Base-by-base conservation (phyloP, 2,113 vertebrate species). In the Zosterops lateralis region DNA sequence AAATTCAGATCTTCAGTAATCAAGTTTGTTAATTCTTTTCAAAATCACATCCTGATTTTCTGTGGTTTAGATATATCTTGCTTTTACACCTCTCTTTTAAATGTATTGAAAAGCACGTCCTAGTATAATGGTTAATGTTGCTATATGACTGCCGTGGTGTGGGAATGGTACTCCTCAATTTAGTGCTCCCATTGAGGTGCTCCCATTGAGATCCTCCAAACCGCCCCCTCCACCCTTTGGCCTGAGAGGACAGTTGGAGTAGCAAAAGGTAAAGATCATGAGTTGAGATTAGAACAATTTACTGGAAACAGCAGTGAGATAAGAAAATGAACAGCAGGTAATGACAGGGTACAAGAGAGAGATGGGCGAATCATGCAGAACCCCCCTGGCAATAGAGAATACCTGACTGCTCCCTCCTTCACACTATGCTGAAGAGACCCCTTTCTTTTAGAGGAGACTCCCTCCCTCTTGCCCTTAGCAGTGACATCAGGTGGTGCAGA, bases 291-390 rank as follows among this genome's bases (percentile, higher is more conserved):
- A 34, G 29, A 81, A 40, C 10, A 53, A 14, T 47, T 57, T 28
- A 65, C 19, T 29, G 14, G 45, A 67, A 60, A 40, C 6, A 20
- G 19, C 19, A 25, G 11, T 53, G 38, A 81, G 70, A 47, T 34
- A 74, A 47, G 36, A 50, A 89, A 67, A 38, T 6, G 4, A 60
- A 38, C 18, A 24, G 10, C 10, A 73, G 21, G 8, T 14, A 29
- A 24, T 16, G 13, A n/a, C 6, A 28, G 28, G 2, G 19, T 74
- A 38, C 32, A 73, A 28, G 26, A 53, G 24, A 60, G 45, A 51
- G 31, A 31, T 25, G 8, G 40, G 25, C 0, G 0, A 29, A 32
- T n/a, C 38, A 16, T 19, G 51, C 0, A 0, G 38, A 66, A 29
- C 5, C 1, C 7, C 9, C 8, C 29, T 5, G 13, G 42, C 16